A percentile compares a stretch with the other conserved stretches of the same genome.
Evolutionary conservation across 2,888 invertebrate species (phyloP).

Genomic region (Scaptomyza cyrtandrae): DNA sequence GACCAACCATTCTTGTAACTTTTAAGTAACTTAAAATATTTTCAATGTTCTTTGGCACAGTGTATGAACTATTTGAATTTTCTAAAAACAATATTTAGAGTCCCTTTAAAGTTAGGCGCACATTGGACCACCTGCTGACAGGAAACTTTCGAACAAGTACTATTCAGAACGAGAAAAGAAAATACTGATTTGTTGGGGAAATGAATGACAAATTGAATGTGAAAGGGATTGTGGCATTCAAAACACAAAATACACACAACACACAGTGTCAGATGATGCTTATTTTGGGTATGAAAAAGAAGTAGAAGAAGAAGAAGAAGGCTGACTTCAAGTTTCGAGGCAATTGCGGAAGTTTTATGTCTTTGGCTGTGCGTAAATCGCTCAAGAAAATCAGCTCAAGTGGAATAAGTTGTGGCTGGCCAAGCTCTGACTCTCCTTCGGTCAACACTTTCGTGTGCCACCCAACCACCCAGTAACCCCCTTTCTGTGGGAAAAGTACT

Average conservation of each 20-base stretch:
- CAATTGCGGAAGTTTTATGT: slow-evolving; percentile 79
- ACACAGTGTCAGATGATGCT: slow-evolving; percentile 25
- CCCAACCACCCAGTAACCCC: slow-evolving; percentile 21
- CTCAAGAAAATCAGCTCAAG: slow-evolving; percentile 78
- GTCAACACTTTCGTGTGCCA: slow-evolving; percentile 64
- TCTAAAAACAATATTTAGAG: slow-evolving; percentile 63
- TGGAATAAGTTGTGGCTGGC: slow-evolving; percentile 77
- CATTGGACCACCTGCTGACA: slow-evolving; percentile 80
- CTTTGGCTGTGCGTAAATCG: slow-evolving; percentile 79
- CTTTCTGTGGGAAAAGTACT: slow-evolving; percentile 50
- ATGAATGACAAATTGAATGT: slow-evolving; percentile 59
- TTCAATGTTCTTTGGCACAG: too few relatives aligned
- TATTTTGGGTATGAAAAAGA: not conserved
- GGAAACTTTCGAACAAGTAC: slow-evolving; percentile 69
- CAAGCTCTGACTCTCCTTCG: slow-evolving; percentile 56
- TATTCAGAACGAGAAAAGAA: not conserved
- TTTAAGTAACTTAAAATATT: too few relatives aligned
- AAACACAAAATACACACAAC: slow-evolving; percentile 13
- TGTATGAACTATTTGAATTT: slow-evolving; percentile 1
- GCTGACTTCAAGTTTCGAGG: slow-evolving; percentile 40
- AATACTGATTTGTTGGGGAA: slow-evolving; percentile 2
- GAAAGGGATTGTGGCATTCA: slow-evolving; percentile 24
- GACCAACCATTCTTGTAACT: too few relatives aligned
- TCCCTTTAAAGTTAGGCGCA: slow-evolving; percentile 57
- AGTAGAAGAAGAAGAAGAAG: not conserved